phyloP scores from a whole-genome alignment of 2,888 invertebrate species.

The Elegia similella region DNA sequence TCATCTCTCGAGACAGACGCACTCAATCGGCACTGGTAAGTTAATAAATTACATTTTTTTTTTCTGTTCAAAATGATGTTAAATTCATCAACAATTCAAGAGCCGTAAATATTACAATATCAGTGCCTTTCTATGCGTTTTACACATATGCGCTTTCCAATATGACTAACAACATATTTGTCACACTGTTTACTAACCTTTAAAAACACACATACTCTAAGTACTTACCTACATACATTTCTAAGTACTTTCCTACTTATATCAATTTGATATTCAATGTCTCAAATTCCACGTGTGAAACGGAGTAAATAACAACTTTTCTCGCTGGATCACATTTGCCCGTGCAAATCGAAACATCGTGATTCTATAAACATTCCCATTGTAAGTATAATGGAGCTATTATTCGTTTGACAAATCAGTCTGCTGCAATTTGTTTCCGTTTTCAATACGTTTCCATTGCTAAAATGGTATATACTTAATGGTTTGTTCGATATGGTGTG shows the following conservation, averaged over 20 bases:
- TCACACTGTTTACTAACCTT: background rate
- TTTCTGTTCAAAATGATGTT: background rate
- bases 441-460: background rate
- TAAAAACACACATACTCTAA: background rate
- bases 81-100: background rate
- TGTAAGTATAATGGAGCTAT: slow-evolving; percentile 19
- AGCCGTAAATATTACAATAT: background rate
- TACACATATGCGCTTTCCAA: background rate
- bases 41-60: slow-evolving; percentile 26
- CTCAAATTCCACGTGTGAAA: background rate
- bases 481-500: no score
- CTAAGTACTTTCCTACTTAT: no score
- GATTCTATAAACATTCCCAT: slow-evolving; percentile 27
- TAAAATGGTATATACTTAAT: background rate
- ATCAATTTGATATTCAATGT: no score
- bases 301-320: slow-evolving; percentile 18
- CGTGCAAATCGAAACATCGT: slow-evolving; percentile 22
- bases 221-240: no score
- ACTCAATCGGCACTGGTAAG: slow-evolving; percentile 77
- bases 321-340: slow-evolving; percentile 25
- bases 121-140: background rate
- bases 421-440: background rate
- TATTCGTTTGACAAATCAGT: slow-evolving; percentile 8
- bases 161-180: background rate
- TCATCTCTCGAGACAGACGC: slow-evolving; percentile 77